Conservation (phyloP, 2,888 invertebrate species). For the Ligdia adustata region DNA sequence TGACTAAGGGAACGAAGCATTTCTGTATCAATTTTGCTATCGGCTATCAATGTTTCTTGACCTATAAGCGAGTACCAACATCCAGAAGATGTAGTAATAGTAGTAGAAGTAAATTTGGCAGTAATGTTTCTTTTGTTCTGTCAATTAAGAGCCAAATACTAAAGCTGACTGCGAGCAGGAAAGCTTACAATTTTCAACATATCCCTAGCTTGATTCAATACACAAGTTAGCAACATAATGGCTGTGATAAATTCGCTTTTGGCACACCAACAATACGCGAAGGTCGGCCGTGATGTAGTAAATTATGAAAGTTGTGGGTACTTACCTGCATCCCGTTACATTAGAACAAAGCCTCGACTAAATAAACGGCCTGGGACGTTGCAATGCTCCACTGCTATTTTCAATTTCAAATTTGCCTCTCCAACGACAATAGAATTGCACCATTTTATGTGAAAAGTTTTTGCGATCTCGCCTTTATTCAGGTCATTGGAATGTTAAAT, state of each 20-base stretch:
- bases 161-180: background rate
- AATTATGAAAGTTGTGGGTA: conserved; percentile 55
- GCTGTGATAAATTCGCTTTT: conserved; percentile 26
- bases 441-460: conserved; percentile 64
- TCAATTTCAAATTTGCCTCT: conserved; percentile 75
- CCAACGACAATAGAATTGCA: conserved; percentile 67
- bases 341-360: conserved; percentile 63
- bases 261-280: conserved; percentile 27
- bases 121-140: too few species aligned
- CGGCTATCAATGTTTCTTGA: too few species aligned
- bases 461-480: conserved; percentile 55
- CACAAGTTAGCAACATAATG: conserved; percentile 19
- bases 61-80: too few species aligned
- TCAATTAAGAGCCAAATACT: too few species aligned
- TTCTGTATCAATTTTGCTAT: too few species aligned
- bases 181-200: conserved; percentile 13
- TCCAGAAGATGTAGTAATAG: too few species aligned
- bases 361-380: conserved; percentile 57
- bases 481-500: conserved; percentile 53
- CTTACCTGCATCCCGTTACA: conserved; percentile 59
- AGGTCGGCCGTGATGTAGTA: conserved; percentile 47
- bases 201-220: conserved; percentile 18
- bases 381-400: conserved; percentile 66
- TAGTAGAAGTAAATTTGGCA: too few species aligned
- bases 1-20: too few species aligned